phyloP scores from a whole-genome alignment of 2,888 invertebrate species.

The Willowsia nigromaculata region DNA sequence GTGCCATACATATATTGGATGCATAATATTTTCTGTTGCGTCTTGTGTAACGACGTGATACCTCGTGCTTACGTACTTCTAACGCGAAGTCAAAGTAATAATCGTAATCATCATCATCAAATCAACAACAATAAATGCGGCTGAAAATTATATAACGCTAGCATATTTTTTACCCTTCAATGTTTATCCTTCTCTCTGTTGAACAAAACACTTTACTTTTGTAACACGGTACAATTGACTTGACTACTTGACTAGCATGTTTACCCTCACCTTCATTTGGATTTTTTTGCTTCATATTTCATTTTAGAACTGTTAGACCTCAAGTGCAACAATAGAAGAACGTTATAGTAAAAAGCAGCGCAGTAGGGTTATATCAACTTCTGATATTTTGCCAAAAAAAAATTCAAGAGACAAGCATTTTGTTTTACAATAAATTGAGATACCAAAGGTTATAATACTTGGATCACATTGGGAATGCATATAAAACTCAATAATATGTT shows the following conservation, averaged over 20 bases:
- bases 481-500: neutral
- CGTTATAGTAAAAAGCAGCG: neutral
- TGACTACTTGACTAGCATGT: constrained; percentile 15
- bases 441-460: neutral
- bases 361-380: neutral
- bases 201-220: neutral
- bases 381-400: neutral
- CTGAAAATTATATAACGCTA: neutral
- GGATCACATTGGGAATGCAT: neutral
- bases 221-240: neutral
- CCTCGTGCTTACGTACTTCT: neutral
- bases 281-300: constrained; percentile 2
- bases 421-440: too few species aligned
- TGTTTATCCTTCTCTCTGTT: neutral
- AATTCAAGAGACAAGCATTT: neutral
- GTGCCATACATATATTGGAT: too few species aligned
- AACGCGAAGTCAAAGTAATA: neutral
- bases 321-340: neutral
- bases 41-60: constrained; percentile 41
- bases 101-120: neutral
- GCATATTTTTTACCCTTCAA: neutral
- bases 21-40: too few species aligned
- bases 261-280: constrained; percentile 60
- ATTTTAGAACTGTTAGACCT: neutral
- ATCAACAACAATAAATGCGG: neutral